Evolutionary conservation across 1,140 invertebrate species (phyloP), one percentile per base, ranked within the genome.

Genomic region (Melipona quadrifasciata): DNA sequence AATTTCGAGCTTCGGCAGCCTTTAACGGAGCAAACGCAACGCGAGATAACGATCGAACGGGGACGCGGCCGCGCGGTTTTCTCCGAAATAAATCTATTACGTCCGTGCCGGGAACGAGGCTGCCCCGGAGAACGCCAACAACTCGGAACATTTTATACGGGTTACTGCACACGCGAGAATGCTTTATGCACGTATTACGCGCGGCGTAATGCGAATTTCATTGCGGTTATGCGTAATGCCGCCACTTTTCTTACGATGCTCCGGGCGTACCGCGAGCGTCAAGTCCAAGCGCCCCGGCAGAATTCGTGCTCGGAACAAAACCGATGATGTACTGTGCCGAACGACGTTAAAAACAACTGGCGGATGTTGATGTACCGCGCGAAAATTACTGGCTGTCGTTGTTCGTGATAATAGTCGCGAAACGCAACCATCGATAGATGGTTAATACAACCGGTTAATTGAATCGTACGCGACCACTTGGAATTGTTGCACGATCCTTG

Each of bases 111-210:
- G 39, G 77, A 73, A 64, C 82, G 57, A 72, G 77, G 76, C 65
- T 73, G 82, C 70, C 55, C 21, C 39, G 39, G 6, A 27, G 67
- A 64, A 80, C 83, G 70, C 83, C 58, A 73, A 79, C 82, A 58
- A 80, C 77, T 57, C 57, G 31, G 39, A 47, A 5, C 67, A 57
- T 81, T 85, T 87, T 85, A 80, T 74, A 75, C 79, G 64, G 80
- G 84, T 88, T 80, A 81, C 76, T 73, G 73, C 58, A 75, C n/a
- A 76, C 85, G 88, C 79, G 78, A n/a, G n/a, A 79, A 86, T 87
- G 81, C 57, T 89, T 89, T 88, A 84, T 76, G 78, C 81, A 81
- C 81, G 70, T 82, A 87, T 89, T 87, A 87, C 87, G 85, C 88
- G 68, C 39, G 39, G 77, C 74, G 87, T 87, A 86, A 86, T 86